phyloP scores from a whole-genome alignment of 2,888 invertebrate genomes.

The Agonopterix heracliana region DNA sequence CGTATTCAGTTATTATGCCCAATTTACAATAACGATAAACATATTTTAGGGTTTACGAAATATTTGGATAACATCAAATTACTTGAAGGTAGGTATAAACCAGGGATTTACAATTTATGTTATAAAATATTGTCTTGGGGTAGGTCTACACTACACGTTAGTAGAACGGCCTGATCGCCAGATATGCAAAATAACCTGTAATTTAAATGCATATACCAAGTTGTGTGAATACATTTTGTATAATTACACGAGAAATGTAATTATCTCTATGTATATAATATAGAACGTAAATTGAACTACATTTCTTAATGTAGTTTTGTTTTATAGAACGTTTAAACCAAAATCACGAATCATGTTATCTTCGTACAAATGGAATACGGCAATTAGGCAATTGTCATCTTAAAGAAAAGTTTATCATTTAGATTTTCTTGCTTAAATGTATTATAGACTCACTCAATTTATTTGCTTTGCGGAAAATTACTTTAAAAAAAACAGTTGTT shows the following conservation, averaged over 20 bases:
- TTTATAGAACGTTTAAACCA: too few relatives aligned
- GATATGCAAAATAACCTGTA: slow-evolving; percentile 31
- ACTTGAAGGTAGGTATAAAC: too few relatives aligned
- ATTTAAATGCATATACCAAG: slow-evolving; percentile 19
- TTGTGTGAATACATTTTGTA: slow-evolving; percentile 35
- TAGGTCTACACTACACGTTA: slow-evolving; percentile 10
- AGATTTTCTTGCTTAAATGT: too few relatives aligned
- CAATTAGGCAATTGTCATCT: too few relatives aligned
- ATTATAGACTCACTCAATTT: too few relatives aligned
- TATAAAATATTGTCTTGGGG: slow-evolving; percentile 1
- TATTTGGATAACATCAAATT: neutral
- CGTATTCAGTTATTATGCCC: too few relatives aligned
- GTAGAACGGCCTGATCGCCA: slow-evolving; percentile 21
- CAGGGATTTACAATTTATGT: too few relatives aligned
- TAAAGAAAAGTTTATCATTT: too few relatives aligned
- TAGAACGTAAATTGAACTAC: slow-evolving; percentile 49
- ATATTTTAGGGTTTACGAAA: too few relatives aligned
- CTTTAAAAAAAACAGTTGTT: slow-evolving; percentile 10
- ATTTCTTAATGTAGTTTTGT: neutral
- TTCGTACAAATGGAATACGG: too few relatives aligned
- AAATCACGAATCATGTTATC: too few relatives aligned
- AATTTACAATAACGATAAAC: too few relatives aligned
- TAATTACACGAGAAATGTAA: slow-evolving; percentile 36
- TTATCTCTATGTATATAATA: slow-evolving; percentile 48
- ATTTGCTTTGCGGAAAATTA: neutral